Percentiles rank a stretch among this genome's conserved stretches.
Evolutionary conservation across 2,113 vertebrate species (phyloP).

Genomic region (Mobula hypostoma): DNA sequence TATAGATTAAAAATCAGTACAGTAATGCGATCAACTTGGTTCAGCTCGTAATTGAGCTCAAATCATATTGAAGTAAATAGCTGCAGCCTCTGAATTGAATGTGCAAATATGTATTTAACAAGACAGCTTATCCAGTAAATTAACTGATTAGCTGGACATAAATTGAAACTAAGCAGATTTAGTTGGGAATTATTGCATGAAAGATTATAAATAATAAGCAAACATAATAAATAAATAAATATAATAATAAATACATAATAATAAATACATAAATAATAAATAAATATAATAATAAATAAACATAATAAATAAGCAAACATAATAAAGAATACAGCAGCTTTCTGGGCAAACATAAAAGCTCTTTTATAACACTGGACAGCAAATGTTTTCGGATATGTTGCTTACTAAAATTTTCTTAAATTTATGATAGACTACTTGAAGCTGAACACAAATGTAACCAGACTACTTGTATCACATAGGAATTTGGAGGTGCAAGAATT

Average conservation of each 20-base stretch:
- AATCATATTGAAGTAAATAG: background rate
- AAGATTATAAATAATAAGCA: background rate
- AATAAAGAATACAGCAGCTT: background rate
- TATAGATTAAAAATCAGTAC: background rate
- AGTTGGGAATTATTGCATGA: background rate
- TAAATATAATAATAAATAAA: too few species aligned
- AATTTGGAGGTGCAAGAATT: too few species aligned
- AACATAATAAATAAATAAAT: background rate
- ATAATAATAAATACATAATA: too few species aligned
- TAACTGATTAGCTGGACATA: background rate
- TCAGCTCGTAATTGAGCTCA: background rate
- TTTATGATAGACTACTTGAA: too few species aligned
- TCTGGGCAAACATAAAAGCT: background rate
- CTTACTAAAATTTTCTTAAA: too few species aligned
- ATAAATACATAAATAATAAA: too few species aligned
- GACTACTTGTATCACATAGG: too few species aligned
- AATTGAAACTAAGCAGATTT: background rate
- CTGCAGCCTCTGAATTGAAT: background rate
- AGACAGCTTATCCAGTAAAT: background rate
- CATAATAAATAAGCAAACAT: background rate
- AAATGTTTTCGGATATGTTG: too few species aligned
- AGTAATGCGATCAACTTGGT: background rate
- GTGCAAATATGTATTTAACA: background rate
- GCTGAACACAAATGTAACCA: too few species aligned
- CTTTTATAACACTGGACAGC: background rate